A percentile compares a stretch with the other conserved stretches of the same genome.
These are phyloP conservation scores for Chelidonichthys spinosus DNA, from an alignment of 2,797 vertebrate genomes.

Conservation along the genomic window DNA sequence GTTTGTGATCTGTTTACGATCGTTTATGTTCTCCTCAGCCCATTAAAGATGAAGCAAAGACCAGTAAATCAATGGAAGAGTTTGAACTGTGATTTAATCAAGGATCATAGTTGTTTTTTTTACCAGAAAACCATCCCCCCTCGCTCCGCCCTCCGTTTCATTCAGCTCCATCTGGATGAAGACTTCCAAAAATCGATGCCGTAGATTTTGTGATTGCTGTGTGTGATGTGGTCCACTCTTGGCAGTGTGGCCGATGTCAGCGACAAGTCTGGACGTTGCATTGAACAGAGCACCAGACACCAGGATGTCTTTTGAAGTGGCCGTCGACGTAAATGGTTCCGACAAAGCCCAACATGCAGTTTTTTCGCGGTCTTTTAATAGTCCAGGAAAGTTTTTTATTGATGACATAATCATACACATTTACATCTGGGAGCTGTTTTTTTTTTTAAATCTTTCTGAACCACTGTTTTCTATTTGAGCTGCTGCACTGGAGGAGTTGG, in stretches of 20 bases:
- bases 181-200: constrained; percentile 32
- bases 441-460: not conserved
- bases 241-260: not conserved
- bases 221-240: constrained; percentile 53
- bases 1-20: constrained; percentile 34
- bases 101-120: constrained; percentile 16
- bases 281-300: constrained; percentile 40
- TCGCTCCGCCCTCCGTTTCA: constrained; percentile 11
- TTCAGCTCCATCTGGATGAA: constrained; percentile 43
- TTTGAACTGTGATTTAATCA: constrained; percentile 32
- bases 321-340: constrained; percentile 29
- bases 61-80: constrained; percentile 42
- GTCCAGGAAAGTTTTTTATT: constrained; percentile 40
- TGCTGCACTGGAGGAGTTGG: not conserved
- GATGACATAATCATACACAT: constrained; percentile 16
- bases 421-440: constrained; percentile 26
- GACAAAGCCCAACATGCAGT: constrained; percentile 36
- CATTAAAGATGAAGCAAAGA: constrained; percentile 40
- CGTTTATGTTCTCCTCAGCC: constrained; percentile 45
- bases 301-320: constrained; percentile 41
- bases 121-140: constrained; percentile 8
- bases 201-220: constrained; percentile 19
- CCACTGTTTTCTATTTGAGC: constrained; percentile 25
- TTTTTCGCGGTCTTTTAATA: constrained; percentile 7
- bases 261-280: constrained; percentile 46